Evolutionary conservation across 2,113 vertebrate species (phyloP).

Genomic region (Petrocephalus microphthalmus): DNA sequence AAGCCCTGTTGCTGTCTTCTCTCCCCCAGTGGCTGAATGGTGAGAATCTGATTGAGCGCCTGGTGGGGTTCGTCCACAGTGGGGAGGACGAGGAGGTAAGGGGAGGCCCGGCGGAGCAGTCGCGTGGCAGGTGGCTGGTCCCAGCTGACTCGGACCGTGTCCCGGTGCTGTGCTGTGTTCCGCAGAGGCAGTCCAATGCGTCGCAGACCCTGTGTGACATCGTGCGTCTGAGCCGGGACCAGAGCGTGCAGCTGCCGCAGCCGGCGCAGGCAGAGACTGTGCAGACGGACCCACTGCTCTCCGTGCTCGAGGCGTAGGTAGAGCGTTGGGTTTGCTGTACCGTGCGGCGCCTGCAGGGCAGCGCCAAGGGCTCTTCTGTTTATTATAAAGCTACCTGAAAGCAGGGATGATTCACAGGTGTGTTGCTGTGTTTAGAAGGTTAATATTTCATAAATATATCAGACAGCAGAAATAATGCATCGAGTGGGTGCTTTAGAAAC

Average conservation of each 20-base stretch:
- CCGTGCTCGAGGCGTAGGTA: conserved; percentile 88
- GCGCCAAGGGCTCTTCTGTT: background rate
- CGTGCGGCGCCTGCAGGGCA: background rate
- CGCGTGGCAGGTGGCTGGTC: background rate
- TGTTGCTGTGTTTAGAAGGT: background rate
- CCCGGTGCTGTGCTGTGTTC: background rate
- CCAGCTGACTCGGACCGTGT: background rate
- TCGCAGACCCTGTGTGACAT: conserved; percentile 96
- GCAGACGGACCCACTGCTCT: conserved; percentile 81
- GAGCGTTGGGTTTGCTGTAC: background rate
- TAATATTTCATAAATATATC: background rate
- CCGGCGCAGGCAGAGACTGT: conserved; percentile 68
- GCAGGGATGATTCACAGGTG: background rate
- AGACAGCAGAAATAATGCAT: background rate
- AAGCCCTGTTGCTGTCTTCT: conserved; percentile 13
- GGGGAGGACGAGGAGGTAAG: conserved; percentile 88
- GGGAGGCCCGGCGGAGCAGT: background rate
- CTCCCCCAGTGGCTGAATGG: conserved; percentile 85
- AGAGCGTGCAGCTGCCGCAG: conserved; percentile 82
- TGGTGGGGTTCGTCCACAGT: conserved; percentile 79
- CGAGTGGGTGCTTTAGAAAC: background rate
- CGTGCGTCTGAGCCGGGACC: conserved; percentile 87
- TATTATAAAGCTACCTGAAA: background rate
- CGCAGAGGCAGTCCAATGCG: conserved; percentile 90
- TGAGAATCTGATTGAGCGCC: conserved; percentile 80